Evolutionary conservation across 2,888 invertebrate genomes (phyloP), one percentile per base, ranked within the genome.

Genomic region (Pammene aurita): DNA sequence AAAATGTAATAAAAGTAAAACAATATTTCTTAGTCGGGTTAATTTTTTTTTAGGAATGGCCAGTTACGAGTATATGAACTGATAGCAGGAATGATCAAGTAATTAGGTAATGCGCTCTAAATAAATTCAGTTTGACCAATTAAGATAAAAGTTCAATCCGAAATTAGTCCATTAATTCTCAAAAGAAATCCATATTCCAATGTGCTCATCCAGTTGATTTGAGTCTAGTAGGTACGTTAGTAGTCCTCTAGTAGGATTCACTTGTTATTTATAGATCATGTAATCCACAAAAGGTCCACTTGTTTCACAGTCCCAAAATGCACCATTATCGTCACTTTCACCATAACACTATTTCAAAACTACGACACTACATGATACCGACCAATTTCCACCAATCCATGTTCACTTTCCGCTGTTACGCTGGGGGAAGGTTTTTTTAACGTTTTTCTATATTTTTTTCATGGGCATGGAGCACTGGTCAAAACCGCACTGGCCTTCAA

Each of bases 301-400:
- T 64, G 62, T 57, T 10, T 70, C 67, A 70, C 70, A 38, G 48
- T 67, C 57, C 61, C 26, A 54, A 56, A 52, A 55, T 64, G 26
- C 68, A 69, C 69, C 58, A 54, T 34, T 50, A 50, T 9, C 16
- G 54, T 65, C 79, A 78, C 76, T 69, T 65, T 71, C 67, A 78
- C 81, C 80, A 77, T 68, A 72, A 76, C 74, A 67, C 73, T 66
- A 72, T 64, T 64, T 63, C 64, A 71, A 73, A 75, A 67, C 67
- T 41, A 69, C 72, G 75, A 74, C 77, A 72, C 66, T 74, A 72
- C 73, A 75, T 58, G 74, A 87, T 91, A 93, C 93, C 91, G 90
- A 93, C 93, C 93, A 92, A 89, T 87, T 88, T 90, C 84, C 89
- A 85, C 92, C 91, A 92, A 90, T 93, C 92, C 93, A 93, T 93